Evolutionary conservation across 2,113 vertebrate genomes (phyloP).

Genomic region (Anser cygnoides): DNA sequence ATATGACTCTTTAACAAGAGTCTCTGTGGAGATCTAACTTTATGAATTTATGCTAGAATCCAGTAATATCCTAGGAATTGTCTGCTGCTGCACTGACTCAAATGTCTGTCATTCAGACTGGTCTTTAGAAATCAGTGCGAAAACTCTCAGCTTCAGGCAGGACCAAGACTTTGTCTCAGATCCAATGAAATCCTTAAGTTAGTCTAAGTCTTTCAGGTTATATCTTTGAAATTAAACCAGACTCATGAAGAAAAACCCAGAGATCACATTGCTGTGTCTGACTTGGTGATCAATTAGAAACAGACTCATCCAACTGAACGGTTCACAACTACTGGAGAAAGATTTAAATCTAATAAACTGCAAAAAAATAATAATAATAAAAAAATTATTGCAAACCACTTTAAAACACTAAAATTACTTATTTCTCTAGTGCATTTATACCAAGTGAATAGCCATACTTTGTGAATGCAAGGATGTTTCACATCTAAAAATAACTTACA

Average conservation of each 20-base stretch:
- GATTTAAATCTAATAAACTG: background rate
- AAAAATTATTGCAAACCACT: background rate
- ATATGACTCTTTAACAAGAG: background rate
- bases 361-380: background rate
- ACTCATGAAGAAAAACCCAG: background rate
- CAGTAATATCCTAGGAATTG: background rate
- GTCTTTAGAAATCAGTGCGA: background rate
- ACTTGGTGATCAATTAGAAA: background rate
- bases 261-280: background rate
- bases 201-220: background rate
- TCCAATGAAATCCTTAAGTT: background rate
- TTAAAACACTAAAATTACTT: background rate
- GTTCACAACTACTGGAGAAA: background rate
- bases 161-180: background rate
- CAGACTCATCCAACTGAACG: background rate
- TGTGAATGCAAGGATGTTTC: background rate
- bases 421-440: background rate
- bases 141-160: background rate
- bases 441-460: background rate
- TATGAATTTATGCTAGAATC: background rate
- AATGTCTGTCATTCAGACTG: background rate
- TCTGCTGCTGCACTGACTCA: background rate
- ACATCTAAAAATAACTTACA: slow-evolving; percentile 10
- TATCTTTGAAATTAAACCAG: background rate
- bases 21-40: background rate